Base-by-base conservation (phyloP, 2,888 invertebrate species). In the Drosophila parthenogenetica region DNA sequence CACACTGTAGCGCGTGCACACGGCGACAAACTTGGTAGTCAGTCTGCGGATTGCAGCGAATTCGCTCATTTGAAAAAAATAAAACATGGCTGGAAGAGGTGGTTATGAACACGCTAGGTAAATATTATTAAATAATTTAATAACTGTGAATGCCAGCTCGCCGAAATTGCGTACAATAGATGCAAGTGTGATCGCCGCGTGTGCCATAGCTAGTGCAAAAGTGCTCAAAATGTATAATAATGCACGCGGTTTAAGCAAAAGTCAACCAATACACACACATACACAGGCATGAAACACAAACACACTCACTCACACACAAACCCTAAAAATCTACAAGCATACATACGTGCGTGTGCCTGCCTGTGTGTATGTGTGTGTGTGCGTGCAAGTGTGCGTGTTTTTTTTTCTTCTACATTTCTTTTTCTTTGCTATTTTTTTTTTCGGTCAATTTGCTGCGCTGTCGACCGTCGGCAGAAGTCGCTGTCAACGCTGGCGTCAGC, bases 1-100 rank as follows among this genome's bases (percentile, higher is more conserved):
- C 76, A 85, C 86, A 85, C 83, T 82, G 67, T 7, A 11, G 59
- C 73, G 65, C 72, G 74, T 71, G 75, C 75, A 67, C 74, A 76
- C 74, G 76, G 74, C 75, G 75, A 77, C 69, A 73, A 76, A 45
- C 45, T 68, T 72, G 40, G 61, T 68, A 76, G 75, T 75, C 72
- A 71, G 68, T 69, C 78, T 78, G 77, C 77, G 79, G 77, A 85
- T 78, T 87, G 85, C 82, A 79, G 87, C 85, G 69, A 88, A 84
- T 90, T 90, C 90, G 90, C 90, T 91, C 91, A 91, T 90, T 91
- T 88, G 89, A 83, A 91, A 90, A 91, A 91, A 92, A 92, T 91
- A 91, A 95, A 96, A 96, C 95, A 96, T 96, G 96, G 96, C 96
- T 95, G 96, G 96, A 94, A 96, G 96, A 94, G 95, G 95, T 95